A percentile compares a stretch with the other conserved stretches of the same genome.
Conservation (phyloP, 2,888 invertebrate species). For the Phasia obesa region DNA sequence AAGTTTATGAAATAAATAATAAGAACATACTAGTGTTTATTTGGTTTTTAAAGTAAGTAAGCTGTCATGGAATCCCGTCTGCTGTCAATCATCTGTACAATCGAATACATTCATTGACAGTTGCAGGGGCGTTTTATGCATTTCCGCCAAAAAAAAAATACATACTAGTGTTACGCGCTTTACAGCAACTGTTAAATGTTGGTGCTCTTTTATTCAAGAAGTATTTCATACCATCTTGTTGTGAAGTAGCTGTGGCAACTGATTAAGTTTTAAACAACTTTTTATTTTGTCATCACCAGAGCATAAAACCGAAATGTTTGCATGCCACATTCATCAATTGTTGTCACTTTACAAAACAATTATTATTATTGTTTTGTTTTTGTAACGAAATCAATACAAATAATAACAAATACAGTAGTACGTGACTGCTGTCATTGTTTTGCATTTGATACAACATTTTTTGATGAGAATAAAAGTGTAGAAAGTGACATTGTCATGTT, state of each 20-base stretch:
- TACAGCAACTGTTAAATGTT: slow-evolving; percentile 14
- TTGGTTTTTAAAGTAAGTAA: slow-evolving; percentile 19
- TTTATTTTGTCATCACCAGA: slow-evolving; percentile 30
- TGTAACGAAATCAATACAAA: not conserved
- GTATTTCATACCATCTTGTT: slow-evolving; percentile 28
- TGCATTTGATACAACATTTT: slow-evolving; percentile 29
- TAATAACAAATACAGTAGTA: slow-evolving; percentile 36
- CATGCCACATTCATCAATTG: slow-evolving; percentile 49
- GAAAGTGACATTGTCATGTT: slow-evolving; percentile 56
- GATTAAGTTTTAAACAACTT: slow-evolving; percentile 47
- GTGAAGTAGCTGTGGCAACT: slow-evolving; percentile 10
- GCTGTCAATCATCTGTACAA: slow-evolving; percentile 48
- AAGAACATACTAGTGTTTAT: slow-evolving; percentile 19
- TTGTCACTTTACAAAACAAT: slow-evolving; percentile 44
- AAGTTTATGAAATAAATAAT: not conserved
- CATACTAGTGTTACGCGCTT: slow-evolving; percentile 42
- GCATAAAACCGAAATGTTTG: slow-evolving; percentile 27
- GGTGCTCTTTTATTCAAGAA: slow-evolving; percentile 22
- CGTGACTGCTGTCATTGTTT: slow-evolving; percentile 59
- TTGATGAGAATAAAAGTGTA: slow-evolving; percentile 46
- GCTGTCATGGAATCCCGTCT: slow-evolving; percentile 59
- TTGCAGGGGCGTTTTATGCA: slow-evolving; percentile 58
- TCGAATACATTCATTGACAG: slow-evolving; percentile 57
- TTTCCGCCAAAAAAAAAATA: slow-evolving; percentile 38
- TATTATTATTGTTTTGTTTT: too few species aligned